These are phyloP conservation scores for Melanogrammus aeglefinus DNA, from an alignment of 2,797 vertebrate genomes.

Conservation along the genomic window DNA sequence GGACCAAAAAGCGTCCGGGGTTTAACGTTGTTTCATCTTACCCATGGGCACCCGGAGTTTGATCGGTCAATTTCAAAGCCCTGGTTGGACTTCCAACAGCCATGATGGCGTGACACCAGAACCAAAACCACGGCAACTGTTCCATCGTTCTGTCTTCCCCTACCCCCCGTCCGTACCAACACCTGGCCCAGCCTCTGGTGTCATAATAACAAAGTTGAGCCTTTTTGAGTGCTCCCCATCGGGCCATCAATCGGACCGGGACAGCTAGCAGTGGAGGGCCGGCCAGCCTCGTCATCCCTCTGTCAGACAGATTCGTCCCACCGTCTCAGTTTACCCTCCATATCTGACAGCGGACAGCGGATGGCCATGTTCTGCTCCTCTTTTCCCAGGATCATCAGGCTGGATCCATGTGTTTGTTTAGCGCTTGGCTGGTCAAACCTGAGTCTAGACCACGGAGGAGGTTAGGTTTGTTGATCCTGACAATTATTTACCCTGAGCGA, in stretches of 20 bases:
- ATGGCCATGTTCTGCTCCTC: not conserved
- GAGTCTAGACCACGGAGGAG: too few relatives aligned
- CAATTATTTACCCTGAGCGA: too few relatives aligned
- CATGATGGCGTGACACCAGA: conserved; percentile 13
- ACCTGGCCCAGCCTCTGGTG: not conserved
- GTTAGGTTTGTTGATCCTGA: too few relatives aligned
- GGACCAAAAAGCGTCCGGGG: conserved; percentile 8
- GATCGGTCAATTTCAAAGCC: not conserved
- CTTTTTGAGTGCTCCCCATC: conserved; percentile 33
- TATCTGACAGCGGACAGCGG: conserved; percentile 30
- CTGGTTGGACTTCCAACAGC: too few relatives aligned
- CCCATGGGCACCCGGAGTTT: conserved; percentile 30
- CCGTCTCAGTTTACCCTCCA: conserved; percentile 45
- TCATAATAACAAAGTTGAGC: conserved; percentile 43
- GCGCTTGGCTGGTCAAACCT: too few relatives aligned
- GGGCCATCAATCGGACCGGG: conserved; percentile 51
- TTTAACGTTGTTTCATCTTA: conserved; percentile 7
- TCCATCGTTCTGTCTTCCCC: not conserved
- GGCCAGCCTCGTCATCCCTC: conserved; percentile 21
- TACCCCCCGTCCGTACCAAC: conserved; percentile 11
- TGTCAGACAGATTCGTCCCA: conserved; percentile 46
- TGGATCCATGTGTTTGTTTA: not conserved
- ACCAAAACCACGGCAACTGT: conserved; percentile 10
- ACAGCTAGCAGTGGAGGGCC: conserved; percentile 20
- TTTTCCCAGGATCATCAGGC: conserved; percentile 8